phyloP scores from a whole-genome alignment of 2,888 invertebrate genomes.

The Hirtodrosophila trivittata region DNA sequence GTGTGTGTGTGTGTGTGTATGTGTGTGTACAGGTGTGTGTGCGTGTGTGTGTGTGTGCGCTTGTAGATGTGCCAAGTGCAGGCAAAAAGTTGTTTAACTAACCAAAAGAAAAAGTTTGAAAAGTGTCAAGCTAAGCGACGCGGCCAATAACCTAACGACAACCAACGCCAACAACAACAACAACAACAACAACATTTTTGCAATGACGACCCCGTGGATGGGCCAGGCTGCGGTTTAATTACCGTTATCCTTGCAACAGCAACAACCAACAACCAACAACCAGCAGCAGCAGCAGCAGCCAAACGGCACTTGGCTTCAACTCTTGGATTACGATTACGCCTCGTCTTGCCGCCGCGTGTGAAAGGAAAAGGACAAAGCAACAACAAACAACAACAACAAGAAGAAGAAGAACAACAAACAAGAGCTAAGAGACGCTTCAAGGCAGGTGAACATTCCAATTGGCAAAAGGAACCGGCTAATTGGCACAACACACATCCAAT shows the following conservation, averaged over 20 bases:
- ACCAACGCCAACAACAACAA: conserved; percentile 13
- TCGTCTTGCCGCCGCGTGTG: conserved; percentile 2
- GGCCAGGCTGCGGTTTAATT: conserved; percentile 67
- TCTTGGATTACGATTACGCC: conserved; percentile 43
- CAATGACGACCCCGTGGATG: conserved; percentile 65
- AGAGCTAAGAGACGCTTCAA: conserved; percentile 18
- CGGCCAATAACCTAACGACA: conserved; percentile 70
- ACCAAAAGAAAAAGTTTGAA: conserved; percentile 73
- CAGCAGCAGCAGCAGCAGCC: conserved; percentile 27
- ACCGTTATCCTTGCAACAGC: conserved; percentile 69
- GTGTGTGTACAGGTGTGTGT: conserved; percentile 9
- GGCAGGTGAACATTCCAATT: conserved; percentile 68
- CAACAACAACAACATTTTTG: conserved; percentile 26
- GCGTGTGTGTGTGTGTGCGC: conserved; percentile 13
- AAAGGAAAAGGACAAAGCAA: conserved; percentile 33
- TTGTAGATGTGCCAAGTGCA: conserved; percentile 29
- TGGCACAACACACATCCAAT: conserved; percentile 40
- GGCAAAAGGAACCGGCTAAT: conserved; percentile 56
- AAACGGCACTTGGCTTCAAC: conserved; percentile 35
- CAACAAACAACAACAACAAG: conserved; percentile 10
- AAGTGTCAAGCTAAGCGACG: conserved; percentile 72
- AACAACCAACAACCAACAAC: conserved; percentile 17
- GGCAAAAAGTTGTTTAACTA: conserved; percentile 67
- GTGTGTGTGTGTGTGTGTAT: conserved; percentile 18
- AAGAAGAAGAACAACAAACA: conserved; percentile 6